These are phyloP conservation scores for Drosophila varians DNA, from an alignment of 1,140 invertebrate genomes.

Conservation along the genomic window DNA sequence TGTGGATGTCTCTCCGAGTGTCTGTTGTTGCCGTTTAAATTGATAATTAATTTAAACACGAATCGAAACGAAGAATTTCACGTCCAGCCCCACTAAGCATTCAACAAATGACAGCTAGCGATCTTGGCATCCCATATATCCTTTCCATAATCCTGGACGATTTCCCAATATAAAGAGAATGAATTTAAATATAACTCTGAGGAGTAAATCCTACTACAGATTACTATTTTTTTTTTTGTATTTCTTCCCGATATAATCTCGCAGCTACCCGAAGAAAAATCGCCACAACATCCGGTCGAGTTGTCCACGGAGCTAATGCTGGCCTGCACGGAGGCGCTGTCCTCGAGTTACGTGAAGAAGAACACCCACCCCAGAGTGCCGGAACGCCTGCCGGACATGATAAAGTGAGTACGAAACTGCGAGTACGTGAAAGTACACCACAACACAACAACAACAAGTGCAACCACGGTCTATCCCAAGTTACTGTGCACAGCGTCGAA, in stretches of 20 bases:
- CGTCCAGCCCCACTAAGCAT: conserved; percentile 59
- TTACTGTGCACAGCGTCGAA: conserved; percentile 19
- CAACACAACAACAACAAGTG: conserved; percentile 32
- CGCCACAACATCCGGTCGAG: conserved; percentile 83
- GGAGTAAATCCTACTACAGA: conserved; percentile 1
- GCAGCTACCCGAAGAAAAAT: conserved; percentile 83
- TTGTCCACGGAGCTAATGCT: conserved; percentile 83
- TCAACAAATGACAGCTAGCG: conserved; percentile 74
- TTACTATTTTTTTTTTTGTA: not conserved
- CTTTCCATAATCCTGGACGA: too few relatives aligned
- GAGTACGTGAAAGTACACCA: not conserved
- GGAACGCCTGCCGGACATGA: conserved; percentile 83
- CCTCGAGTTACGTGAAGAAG: conserved; percentile 78
- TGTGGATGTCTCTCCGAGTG: conserved; percentile 38
- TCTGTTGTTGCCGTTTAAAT: conserved; percentile 54
- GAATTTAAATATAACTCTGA: too few relatives aligned
- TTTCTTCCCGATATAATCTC: not conserved
- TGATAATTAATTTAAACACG: conserved; percentile 72
- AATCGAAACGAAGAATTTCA: conserved; percentile 32
- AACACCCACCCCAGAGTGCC: conserved; percentile 80
- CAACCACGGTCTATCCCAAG: conserved; percentile 32
- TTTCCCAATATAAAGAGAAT: too few relatives aligned
- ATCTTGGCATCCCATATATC: too few relatives aligned
- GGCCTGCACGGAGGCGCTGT: conserved; percentile 82
- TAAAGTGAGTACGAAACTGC: conserved; percentile 78